phyloP scores from a whole-genome alignment of 2,888 invertebrate genomes.

The Cylindroiulus punctatus region DNA sequence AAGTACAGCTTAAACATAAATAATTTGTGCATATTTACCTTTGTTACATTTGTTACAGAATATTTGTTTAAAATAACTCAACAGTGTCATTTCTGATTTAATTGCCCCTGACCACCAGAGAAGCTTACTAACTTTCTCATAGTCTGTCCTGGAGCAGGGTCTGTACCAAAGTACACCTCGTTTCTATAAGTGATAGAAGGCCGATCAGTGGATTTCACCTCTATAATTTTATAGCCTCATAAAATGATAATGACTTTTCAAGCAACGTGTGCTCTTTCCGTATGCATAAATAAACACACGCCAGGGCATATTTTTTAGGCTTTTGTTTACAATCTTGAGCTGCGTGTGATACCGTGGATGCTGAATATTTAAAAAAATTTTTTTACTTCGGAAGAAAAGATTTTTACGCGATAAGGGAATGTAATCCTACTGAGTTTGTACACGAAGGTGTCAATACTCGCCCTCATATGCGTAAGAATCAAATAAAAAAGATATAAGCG shows the following conservation, averaged over 20 bases:
- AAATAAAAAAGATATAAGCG: background rate
- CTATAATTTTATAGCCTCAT: slow-evolving; percentile 10
- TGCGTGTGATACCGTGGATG: background rate
- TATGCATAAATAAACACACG: background rate
- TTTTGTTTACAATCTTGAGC: background rate
- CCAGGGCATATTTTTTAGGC: background rate
- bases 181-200: slow-evolving; percentile 1
- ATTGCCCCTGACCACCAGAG: no score
- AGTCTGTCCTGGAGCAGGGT: no score
- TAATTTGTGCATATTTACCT: no score
- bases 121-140: no score
- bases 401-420: slow-evolving; percentile 35
- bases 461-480: slow-evolving; percentile 6
- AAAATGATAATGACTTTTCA: slow-evolving; percentile 30
- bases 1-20: no score
- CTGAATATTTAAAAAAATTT: background rate
- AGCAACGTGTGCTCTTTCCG: background rate
- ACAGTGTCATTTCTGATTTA: no score
- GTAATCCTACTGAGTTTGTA: background rate
- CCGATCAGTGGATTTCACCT: background rate
- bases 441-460: background rate
- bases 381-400: slow-evolving; percentile 10
- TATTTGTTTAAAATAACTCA: no score
- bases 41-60: no score
- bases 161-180: no score